Percentiles rank a stretch among this genome's conserved stretches.
Conservation (phyloP, 2,888 invertebrate species). For the Aphidoletes aphidimyza region DNA sequence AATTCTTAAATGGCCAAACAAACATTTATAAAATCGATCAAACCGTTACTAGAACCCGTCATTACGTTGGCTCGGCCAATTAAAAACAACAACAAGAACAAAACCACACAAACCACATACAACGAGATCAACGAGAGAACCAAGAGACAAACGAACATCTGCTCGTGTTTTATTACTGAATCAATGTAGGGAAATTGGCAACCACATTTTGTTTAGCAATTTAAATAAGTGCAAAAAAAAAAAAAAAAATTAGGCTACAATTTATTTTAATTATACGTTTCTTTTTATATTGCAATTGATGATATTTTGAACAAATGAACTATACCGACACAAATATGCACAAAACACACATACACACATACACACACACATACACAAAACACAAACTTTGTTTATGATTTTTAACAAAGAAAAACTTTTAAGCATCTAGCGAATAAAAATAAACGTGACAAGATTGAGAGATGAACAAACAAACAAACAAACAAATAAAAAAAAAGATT, state of each 20-base stretch:
- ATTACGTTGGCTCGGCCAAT: conserved; percentile 60
- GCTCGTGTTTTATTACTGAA: background rate
- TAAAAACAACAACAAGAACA: too few species aligned
- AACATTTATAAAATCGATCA: conserved; percentile 57
- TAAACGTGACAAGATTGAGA: background rate
- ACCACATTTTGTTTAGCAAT: conserved; percentile 3
- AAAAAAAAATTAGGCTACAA: conserved; percentile 35
- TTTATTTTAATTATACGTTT: conserved; percentile 39
- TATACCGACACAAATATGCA: background rate
- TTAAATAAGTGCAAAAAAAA: conserved; percentile 36
- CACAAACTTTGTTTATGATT: conserved; percentile 25
- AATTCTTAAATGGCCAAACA: conserved; percentile 28
- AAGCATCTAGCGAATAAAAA: background rate
- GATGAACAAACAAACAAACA: background rate
- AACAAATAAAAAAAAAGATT: background rate
- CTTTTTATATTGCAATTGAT: conserved; percentile 48
- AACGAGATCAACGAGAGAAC: too few species aligned
- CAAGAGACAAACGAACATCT: background rate
- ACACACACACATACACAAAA: background rate
- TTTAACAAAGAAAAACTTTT: conserved; percentile 2
- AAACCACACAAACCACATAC: too few species aligned
- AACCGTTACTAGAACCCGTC: background rate
- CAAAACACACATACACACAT: background rate
- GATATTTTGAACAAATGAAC: conserved; percentile 13
- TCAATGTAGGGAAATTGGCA: conserved; percentile 32